Conservation (phyloP, 2,797 vertebrate genomes). For the Oreochromis grahami region DNA sequence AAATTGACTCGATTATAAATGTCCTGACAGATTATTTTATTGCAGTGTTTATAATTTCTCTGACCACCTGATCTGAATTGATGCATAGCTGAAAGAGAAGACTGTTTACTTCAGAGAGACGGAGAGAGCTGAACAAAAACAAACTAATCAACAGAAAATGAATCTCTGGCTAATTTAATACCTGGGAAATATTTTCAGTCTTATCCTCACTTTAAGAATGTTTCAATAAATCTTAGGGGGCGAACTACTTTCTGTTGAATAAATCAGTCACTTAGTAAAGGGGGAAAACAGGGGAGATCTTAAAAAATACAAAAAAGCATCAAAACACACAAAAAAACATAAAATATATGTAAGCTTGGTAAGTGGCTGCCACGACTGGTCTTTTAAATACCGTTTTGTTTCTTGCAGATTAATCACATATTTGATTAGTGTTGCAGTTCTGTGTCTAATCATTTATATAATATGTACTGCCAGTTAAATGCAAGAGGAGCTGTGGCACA, state of each 20-base stretch:
- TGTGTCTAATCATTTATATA: not conserved
- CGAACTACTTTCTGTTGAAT: not conserved
- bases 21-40: not conserved
- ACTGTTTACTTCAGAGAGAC: not conserved
- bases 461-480: not conserved
- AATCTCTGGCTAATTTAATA: not conserved
- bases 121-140: not conserved
- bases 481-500: not conserved
- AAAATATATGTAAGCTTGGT: not conserved
- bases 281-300: not conserved
- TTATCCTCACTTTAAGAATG: not conserved
- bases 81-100: not conserved
- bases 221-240: not conserved
- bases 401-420: not conserved
- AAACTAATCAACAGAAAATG: not conserved
- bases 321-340: not conserved
- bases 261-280: not conserved
- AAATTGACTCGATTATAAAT: not conserved
- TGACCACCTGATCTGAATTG: not conserved
- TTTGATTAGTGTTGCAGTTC: not conserved
- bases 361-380: not conserved
- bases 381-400: not conserved
- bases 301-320: not conserved
- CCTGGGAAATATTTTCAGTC: not conserved
- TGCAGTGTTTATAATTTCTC: not conserved